These are phyloP conservation scores for Hozukius guyotensis DNA, from an alignment of 2,797 vertebrate species.

Conservation along the genomic window DNA sequence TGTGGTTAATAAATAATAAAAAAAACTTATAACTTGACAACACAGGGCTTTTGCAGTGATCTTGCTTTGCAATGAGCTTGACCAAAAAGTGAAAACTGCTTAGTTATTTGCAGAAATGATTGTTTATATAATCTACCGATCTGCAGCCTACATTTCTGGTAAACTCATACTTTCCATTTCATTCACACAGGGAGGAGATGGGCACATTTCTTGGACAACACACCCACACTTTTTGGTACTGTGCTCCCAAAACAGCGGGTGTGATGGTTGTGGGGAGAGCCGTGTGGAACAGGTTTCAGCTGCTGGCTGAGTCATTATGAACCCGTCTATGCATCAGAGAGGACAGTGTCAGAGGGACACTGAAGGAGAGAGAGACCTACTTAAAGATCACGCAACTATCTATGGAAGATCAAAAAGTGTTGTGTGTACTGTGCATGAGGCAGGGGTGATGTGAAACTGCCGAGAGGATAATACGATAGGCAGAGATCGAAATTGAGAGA, in stretches of 20 bases:
- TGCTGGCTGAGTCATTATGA: constrained; percentile 71
- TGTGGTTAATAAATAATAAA: background rate
- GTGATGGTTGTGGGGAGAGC: constrained; percentile 62
- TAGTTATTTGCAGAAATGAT: constrained; percentile 47
- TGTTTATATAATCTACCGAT: constrained; percentile 49
- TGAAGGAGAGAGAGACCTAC: constrained; percentile 22
- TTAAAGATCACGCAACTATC: constrained; percentile 43
- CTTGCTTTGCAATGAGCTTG: background rate
- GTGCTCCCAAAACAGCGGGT: constrained; percentile 61
- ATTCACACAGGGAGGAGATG: constrained; percentile 65
- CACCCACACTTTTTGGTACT: constrained; percentile 69
- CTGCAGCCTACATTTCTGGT: constrained; percentile 73
- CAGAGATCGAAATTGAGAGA: constrained; percentile 9
- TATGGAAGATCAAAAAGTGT: constrained; percentile 39
- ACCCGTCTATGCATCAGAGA: constrained; percentile 55
- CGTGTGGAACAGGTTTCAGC: constrained; percentile 50
- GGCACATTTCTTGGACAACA: constrained; percentile 77
- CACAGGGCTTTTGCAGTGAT: background rate
- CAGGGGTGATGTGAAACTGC: constrained; percentile 15
- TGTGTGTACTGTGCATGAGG: background rate
- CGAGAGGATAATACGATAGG: background rate
- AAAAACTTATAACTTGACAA: background rate
- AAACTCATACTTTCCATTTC: constrained; percentile 75
- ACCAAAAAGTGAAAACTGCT: constrained; percentile 33
- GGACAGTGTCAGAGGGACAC: constrained; percentile 56